Evolutionary conservation across 2,113 vertebrate genomes (phyloP), one percentile per base, ranked within the genome.

Genomic region (Burhinus bistriatus): DNA sequence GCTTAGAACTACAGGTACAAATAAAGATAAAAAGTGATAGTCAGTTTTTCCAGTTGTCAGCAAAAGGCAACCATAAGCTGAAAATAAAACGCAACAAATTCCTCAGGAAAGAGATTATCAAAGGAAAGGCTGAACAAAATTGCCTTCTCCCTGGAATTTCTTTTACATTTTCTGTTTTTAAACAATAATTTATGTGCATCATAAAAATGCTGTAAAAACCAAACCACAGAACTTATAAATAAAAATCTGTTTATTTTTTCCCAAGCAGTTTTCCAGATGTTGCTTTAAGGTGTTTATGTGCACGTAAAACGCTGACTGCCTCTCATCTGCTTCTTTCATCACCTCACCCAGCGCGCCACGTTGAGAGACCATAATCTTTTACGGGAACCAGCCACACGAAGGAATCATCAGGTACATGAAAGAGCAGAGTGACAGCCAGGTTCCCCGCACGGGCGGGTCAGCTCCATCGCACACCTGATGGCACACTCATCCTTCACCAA

Each of bases 161-260:
- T 90, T 89, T 49, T 82, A 59, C 30, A 13, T 42, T 29, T 77
- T 54, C 84, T 76, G 86, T 7, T 71, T 96, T 84, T 77, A 92
- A 75, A 45, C 87, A 89, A 40, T 93, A 91, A 96, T 89, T 92
- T 92, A 91, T 69, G 70, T 58, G 57, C 76, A 80, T 55, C 58
- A 27, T 73, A 93, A 94, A 97, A 95, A 15, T 0, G 7, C 38
- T 34, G 42, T 93, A 89, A 86, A 95, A 95, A 40, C 57, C 64
- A 76, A 59, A 90, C 12, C 73, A 68, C 19, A 36, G 19, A 66
- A 19, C 75, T 77, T 89, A 49, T 65, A 92, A 95, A 91, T 87
- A 93, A 88, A 84, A 83, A 64, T 1, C 55, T 57, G 89, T 51
- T 90, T 77, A 7, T 45, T 70, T 87, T 79, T 58, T 40, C 69